These are phyloP conservation scores for Pogonomyrmex californicus DNA, from an alignment of 1,140 invertebrate species.

Conservation along the genomic window DNA sequence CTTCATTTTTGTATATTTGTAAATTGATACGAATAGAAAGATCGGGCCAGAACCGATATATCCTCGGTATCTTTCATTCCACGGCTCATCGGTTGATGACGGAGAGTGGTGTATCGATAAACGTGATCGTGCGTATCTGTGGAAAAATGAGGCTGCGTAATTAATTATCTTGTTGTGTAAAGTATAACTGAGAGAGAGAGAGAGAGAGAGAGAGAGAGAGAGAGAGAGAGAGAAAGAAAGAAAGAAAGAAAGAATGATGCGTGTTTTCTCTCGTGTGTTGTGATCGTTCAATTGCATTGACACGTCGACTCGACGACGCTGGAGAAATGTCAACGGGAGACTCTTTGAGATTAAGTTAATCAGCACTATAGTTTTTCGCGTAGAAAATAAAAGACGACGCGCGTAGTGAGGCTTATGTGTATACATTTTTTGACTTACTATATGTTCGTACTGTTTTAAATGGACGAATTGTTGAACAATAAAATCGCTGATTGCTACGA, in stretches of 20 bases:
- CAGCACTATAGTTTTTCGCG: constrained; percentile 24
- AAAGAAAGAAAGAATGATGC: constrained; percentile 10
- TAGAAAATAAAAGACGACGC: constrained; percentile 23
- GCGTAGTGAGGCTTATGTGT: constrained; percentile 38
- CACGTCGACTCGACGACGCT: constrained; percentile 21
- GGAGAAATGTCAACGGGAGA: constrained; percentile 7
- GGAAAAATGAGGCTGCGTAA: constrained; percentile 38
- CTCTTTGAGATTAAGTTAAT: constrained; percentile 53
- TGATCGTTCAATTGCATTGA: constrained; percentile 32
- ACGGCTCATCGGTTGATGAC: constrained; percentile 24
- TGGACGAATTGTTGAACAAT: constrained; percentile 61
- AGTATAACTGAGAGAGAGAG: neutral
- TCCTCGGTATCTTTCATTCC: constrained; percentile 67
- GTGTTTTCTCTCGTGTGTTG: constrained; percentile 51
- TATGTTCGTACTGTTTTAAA: constrained; percentile 59
- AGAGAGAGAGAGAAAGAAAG: neutral
- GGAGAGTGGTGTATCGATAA: neutral
- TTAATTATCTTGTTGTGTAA: constrained; percentile 49
- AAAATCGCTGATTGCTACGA: constrained; percentile 65
- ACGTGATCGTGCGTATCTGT: constrained; percentile 27
- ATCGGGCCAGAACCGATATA: constrained; percentile 69
- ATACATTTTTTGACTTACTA: constrained; percentile 48
- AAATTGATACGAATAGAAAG: constrained; percentile 74
- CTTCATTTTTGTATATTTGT: constrained; percentile 78
- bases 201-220: constrained; percentile 5